Evolutionary conservation across 2,888 invertebrate species (phyloP).

Genomic region (Phortica okadai): DNA sequence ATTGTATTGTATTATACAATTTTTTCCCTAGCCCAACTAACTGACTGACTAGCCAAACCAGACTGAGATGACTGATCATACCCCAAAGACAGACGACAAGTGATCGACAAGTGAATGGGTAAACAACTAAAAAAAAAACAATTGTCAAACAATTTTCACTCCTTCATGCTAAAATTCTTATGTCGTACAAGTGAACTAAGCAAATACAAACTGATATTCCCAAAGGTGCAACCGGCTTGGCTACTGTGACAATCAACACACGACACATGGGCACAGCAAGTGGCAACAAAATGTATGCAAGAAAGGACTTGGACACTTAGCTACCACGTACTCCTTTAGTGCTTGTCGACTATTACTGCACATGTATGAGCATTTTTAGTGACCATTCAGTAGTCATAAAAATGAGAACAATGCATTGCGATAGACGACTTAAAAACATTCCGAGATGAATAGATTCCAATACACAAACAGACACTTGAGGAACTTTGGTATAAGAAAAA

Average conservation of each 20-base stretch:
- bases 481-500: not conserved
- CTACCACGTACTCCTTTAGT: conserved; percentile 4
- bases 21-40: not conserved
- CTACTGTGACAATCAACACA: conserved; percentile 17
- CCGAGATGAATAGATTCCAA: not conserved
- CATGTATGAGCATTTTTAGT: conserved; percentile 16
- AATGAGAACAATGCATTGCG: not conserved
- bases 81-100: conserved; percentile 20
- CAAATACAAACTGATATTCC: not conserved
- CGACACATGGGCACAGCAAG: conserved; percentile 21
- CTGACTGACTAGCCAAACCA: not conserved
- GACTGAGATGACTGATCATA: conserved; percentile 11
- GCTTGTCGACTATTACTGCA: not conserved
- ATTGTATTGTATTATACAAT: conserved; percentile 12
- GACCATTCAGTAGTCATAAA: conserved; percentile 36
- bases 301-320: not conserved
- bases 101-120: conserved; percentile 57
- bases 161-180: conserved; percentile 67
- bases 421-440: not conserved
- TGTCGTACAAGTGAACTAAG: not conserved
- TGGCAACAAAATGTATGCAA: conserved; percentile 15
- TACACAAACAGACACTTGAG: not conserved
- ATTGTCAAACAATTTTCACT: conserved; percentile 65
- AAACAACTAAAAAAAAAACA: conserved; percentile 43
- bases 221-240: conserved; percentile 9